Evolutionary conservation across 2,113 vertebrate species (phyloP).

Genomic region (Mirza zaza): DNA sequence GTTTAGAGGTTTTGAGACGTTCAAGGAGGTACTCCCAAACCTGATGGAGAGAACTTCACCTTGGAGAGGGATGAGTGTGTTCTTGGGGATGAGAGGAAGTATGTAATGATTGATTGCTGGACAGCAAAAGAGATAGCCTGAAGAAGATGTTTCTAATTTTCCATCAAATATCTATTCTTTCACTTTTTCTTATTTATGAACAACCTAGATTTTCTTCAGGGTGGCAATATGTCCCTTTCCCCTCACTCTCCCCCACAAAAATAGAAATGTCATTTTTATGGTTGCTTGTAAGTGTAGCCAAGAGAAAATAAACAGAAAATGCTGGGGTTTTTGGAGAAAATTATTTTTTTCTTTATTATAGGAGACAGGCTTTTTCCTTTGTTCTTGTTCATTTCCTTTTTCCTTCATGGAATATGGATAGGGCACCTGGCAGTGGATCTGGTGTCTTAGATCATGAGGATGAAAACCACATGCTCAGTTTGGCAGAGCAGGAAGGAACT

Average conservation of each 20-base stretch:
- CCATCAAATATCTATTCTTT: neutral
- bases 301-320: neutral
- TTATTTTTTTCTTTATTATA: neutral
- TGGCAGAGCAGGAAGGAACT: neutral
- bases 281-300: neutral
- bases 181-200: neutral
- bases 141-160: neutral
- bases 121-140: neutral
- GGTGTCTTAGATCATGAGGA: neutral
- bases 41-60: neutral
- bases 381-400: neutral
- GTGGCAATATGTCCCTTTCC: too few species aligned
- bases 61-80: neutral
- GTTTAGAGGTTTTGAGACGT: neutral
- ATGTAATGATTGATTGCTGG: neutral
- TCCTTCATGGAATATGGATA: neutral
- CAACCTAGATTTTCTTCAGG: neutral
- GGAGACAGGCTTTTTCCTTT: neutral
- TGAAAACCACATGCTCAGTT: neutral
- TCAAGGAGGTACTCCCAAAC: neutral
- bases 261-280: neutral
- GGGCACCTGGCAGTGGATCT: neutral
- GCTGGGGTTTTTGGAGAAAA: neutral
- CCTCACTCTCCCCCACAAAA: fast-evolving
- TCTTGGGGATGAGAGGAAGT: neutral